Conservation (phyloP, 1,140 invertebrate genomes). For the Ooceraea biroi region DNA sequence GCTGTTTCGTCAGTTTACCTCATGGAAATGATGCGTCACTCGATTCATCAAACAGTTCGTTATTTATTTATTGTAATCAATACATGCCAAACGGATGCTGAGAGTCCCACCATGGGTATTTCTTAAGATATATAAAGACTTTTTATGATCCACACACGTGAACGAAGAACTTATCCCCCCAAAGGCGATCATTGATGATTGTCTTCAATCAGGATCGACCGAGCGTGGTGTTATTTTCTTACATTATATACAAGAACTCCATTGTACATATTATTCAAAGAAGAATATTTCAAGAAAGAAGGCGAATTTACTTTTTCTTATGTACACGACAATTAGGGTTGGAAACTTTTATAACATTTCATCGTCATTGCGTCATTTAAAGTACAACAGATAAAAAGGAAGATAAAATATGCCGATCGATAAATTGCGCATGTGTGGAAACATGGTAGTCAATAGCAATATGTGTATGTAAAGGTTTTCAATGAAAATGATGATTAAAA, state of each 20-base stretch:
- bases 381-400: slow-evolving; percentile 14
- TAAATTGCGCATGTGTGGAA: slow-evolving; percentile 60
- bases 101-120: slow-evolving; percentile 61
- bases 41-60: slow-evolving; percentile 82
- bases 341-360: slow-evolving; percentile 72
- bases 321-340: slow-evolving; percentile 63
- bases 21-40: slow-evolving; percentile 80
- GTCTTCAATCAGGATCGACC: slow-evolving; percentile 56
- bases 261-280: slow-evolving; percentile 78
- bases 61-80: slow-evolving; percentile 86
- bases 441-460: slow-evolving; percentile 71
- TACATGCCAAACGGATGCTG: slow-evolving; percentile 66
- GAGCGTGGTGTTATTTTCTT: slow-evolving; percentile 80
- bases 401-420: slow-evolving; percentile 61
- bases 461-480: slow-evolving; percentile 69
- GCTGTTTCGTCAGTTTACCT: slow-evolving; percentile 61
- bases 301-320: slow-evolving; percentile 59
- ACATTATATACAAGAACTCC: slow-evolving; percentile 53
- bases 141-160: slow-evolving; percentile 42
- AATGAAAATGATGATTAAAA: slow-evolving; percentile 42
- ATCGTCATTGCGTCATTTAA: slow-evolving; percentile 48
- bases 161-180: slow-evolving; percentile 38
- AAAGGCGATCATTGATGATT: slow-evolving; percentile 44
- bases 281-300: slow-evolving; percentile 57
- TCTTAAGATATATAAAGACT: slow-evolving; percentile 76